Evolutionary conservation across 2,888 invertebrate species (phyloP).

Genomic region (Cheilosia urbana): DNA sequence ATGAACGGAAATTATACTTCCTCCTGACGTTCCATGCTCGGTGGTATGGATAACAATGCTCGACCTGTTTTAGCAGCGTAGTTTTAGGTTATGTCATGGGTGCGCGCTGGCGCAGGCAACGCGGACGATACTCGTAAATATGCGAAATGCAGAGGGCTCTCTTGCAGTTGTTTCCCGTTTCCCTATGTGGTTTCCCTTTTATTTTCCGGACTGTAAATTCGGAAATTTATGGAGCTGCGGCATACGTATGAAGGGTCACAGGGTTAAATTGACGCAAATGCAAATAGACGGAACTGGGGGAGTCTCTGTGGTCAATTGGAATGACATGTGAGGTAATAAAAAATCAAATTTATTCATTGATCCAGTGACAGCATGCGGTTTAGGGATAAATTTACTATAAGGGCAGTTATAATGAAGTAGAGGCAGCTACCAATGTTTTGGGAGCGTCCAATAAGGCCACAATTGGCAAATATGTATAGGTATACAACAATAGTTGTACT

Average conservation of each 20-base stretch:
- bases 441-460: too few species aligned
- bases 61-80: background rate
- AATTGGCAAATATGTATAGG: too few species aligned
- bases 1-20: conserved; percentile 60
- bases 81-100: conserved; percentile 16
- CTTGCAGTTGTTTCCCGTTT: conserved; percentile 11
- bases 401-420: background rate
- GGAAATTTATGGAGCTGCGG: conserved; percentile 52
- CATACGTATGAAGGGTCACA: conserved; percentile 17
- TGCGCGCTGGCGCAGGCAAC: conserved; percentile 18
- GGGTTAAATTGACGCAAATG: background rate
- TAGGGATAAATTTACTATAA: background rate
- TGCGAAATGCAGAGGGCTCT: conserved; percentile 44
- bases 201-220: conserved; percentile 54
- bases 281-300: background rate
- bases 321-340: background rate
- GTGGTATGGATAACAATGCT: conserved; percentile 37
- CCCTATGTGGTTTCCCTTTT: background rate
- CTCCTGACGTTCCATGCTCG: conserved; percentile 17
- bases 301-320: conserved; percentile 8
- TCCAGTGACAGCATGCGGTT: background rate
- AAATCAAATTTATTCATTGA: conserved; percentile 20
- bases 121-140: conserved; percentile 16
- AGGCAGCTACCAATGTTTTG: too few species aligned
- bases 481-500: too few species aligned